Base-by-base conservation (phyloP, 2,797 vertebrate species). In the Botia almorhae region DNA sequence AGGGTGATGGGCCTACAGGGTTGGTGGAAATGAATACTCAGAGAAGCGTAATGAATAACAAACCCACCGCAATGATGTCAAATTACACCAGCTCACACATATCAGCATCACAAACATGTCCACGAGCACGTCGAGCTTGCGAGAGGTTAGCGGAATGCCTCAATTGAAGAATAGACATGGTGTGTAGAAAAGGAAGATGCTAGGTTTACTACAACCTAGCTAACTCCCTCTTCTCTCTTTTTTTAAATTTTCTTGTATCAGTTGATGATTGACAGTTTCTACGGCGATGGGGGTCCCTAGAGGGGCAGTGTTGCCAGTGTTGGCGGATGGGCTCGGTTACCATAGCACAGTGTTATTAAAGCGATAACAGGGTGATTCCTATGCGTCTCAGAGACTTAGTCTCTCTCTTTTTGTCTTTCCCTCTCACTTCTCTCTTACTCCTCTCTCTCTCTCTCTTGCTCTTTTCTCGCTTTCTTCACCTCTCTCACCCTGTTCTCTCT, bases 331-430 rank as follows among this genome's bases (percentile, higher is more conserved):
- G 93, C 93, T 93, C 91, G 88, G 93, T 94, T 94, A 93, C 93
- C 95, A 92, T 93, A 89, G 69, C 91, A 90, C 91, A 92, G 90
- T 89, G 87, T 96, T 94, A 95, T 95, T 94, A 94, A 94, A 95
- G 91, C 91, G 94, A 95, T 94, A 95, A 95, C 94, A 94, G 94
- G 94, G 94, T 94, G 94, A 95, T 94, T 94, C 93, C 93, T 92
- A 85, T 92, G 92, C 92, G 91, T 91, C 91, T 89, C 87, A 67
- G 92, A 91, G 93, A 93, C 91, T 91, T 87, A 89, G 65, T 36
- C 82, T 90, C 91, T 92, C 89, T 91, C 82, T 89, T 90, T 91
- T 84, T 83, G 70, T 86, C 85, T 83, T 82, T 64, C 69, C 29
- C 14, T 74, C n/a, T 36, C 33, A 3, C 4, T 14, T 10, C 21